Evolutionary conservation across 2,888 invertebrate species (phyloP).

Genomic region (Tribolium freemani): DNA sequence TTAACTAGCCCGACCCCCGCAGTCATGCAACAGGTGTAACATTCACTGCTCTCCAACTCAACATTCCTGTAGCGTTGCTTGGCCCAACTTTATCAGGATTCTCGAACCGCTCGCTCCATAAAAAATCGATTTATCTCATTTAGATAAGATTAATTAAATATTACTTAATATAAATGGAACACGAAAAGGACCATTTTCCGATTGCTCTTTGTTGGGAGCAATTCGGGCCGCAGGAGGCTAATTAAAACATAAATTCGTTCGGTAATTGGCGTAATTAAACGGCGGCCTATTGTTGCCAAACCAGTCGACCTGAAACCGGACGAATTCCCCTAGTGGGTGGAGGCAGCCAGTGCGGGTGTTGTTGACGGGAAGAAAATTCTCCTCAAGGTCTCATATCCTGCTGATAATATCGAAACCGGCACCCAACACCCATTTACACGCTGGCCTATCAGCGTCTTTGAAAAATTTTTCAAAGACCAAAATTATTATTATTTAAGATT

Average conservation of each 20-base stretch:
- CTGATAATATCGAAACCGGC: no score
- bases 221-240: constrained; percentile 19
- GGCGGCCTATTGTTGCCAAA: background rate
- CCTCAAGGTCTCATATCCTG: constrained; percentile 47
- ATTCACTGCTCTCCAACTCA: constrained; percentile 42
- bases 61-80: constrained; percentile 7
- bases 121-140: constrained; percentile 7
- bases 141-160: constrained; percentile 6
- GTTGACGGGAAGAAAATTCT: constrained; percentile 53
- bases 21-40: constrained; percentile 59
- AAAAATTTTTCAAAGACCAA: no score
- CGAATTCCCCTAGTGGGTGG: constrained; percentile 1
- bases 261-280: constrained; percentile 14
- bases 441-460: no score
- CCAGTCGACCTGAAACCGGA: background rate
- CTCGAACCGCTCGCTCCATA: background rate
- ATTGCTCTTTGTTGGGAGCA: background rate
- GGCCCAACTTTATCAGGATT: background rate
- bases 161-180: background rate
- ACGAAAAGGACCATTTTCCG: background rate
- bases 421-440: no score
- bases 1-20: constrained; percentile 56
- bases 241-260: constrained; percentile 26
- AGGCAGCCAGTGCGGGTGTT: constrained; percentile 55
- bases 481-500: no score